These are phyloP conservation scores for Onychostruthus taczanowskii DNA, from an alignment of 2,113 vertebrate species.

Conservation along the genomic window DNA sequence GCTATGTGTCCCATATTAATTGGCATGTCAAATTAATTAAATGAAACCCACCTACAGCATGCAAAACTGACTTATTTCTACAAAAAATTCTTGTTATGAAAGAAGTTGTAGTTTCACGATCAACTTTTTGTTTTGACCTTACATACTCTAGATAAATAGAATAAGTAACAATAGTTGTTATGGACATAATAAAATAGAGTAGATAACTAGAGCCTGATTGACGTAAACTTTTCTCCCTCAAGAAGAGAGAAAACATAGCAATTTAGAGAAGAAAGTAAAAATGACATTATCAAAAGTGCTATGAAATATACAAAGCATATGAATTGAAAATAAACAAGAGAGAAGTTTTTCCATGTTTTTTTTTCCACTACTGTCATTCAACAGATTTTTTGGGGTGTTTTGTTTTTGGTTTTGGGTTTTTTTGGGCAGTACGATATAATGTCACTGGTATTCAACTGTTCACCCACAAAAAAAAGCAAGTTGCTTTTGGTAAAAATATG, in stretches of 20 bases:
- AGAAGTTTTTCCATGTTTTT: background rate
- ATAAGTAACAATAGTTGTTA: background rate
- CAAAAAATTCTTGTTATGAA: background rate
- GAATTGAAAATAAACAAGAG: background rate
- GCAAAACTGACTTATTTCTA: background rate
- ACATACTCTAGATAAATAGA: background rate
- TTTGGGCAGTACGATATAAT: background rate
- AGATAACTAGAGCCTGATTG: background rate
- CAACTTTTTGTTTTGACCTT: background rate
- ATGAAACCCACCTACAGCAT: background rate
- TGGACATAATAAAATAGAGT: background rate
- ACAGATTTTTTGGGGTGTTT: background rate
- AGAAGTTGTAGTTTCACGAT: background rate
- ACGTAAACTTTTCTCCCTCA: background rate
- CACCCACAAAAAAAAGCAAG: background rate
- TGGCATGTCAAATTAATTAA: background rate
- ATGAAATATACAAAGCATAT: background rate
- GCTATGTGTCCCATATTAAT: background rate
- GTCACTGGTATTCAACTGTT: background rate
- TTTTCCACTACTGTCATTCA: background rate
- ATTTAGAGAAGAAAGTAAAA: background rate
- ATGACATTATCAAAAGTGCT: background rate
- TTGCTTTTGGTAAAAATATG: background rate
- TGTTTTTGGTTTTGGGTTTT: background rate
- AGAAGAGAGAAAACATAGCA: background rate